phyloP scores from a whole-genome alignment of 2,113 vertebrate species.

The Neolamprologus fasciatus region DNA sequence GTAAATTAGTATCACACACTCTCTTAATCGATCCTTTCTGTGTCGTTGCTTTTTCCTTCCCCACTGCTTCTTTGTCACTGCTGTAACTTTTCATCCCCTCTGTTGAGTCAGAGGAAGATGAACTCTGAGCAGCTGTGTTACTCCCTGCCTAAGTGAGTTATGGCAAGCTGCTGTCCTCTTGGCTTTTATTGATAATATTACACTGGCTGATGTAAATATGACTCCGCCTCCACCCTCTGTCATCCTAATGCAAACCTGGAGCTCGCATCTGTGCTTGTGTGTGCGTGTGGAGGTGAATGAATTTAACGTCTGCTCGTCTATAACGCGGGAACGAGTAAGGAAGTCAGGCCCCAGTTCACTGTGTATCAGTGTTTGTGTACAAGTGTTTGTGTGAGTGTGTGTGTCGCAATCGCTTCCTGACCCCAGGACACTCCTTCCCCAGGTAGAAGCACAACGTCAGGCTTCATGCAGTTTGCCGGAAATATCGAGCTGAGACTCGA shows the following conservation, averaged over 20 bases:
- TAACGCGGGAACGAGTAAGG: not conserved
- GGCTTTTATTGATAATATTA: conserved; percentile 72
- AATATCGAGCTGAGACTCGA: conserved; percentile 7
- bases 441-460: conserved; percentile 25
- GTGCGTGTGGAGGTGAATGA: not conserved
- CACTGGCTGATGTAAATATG: conserved; percentile 61
- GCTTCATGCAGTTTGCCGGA: conserved; percentile 45
- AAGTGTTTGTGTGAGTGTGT: not conserved
- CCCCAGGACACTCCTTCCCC: conserved; percentile 33
- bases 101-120: conserved; percentile 28
- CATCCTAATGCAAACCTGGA: not conserved
- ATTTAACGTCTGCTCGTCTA: not conserved
- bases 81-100: not conserved
- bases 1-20: not conserved
- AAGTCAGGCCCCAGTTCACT: not conserved
- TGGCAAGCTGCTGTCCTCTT: conserved; percentile 38
- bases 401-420: conserved; percentile 32
- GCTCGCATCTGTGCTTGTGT: not conserved
- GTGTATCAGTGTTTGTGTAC: not conserved
- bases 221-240: conserved; percentile 21
- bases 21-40: not conserved
- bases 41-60: not conserved
- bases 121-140: conserved; percentile 58
- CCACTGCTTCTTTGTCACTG: not conserved
- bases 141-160: conserved; percentile 55